These are phyloP conservation scores for Nibea albiflora DNA, from an alignment of 2,113 vertebrate species.

Conservation along the genomic window DNA sequence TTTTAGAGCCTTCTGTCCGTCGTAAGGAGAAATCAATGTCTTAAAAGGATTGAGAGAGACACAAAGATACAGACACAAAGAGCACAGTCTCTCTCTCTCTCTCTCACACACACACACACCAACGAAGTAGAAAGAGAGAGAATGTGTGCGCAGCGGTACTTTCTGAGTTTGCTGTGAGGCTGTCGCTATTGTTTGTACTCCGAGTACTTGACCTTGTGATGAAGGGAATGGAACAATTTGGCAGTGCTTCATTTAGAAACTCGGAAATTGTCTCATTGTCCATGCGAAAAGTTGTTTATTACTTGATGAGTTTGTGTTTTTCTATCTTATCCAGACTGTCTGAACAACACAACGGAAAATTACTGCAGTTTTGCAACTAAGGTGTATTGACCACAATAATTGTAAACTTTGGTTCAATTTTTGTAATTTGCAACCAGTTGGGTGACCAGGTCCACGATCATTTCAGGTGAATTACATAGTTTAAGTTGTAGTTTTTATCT, in stretches of 20 bases:
- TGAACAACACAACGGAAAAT: slow-evolving; percentile 6
- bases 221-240: slow-evolving; percentile 64
- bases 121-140: slow-evolving; percentile 54
- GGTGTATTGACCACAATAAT: not conserved
- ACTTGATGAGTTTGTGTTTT: slow-evolving; percentile 29
- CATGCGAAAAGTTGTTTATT: slow-evolving; percentile 37
- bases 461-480: not conserved
- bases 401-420: not conserved
- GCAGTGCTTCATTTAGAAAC: slow-evolving; percentile 47
- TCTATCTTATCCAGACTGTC: slow-evolving; percentile 18
- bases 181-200: slow-evolving; percentile 66
- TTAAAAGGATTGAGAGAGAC: slow-evolving; percentile 57
- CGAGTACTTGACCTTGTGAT: slow-evolving; percentile 76
- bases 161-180: slow-evolving; percentile 68
- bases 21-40: slow-evolving; percentile 79
- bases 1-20: slow-evolving; percentile 69
- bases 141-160: slow-evolving; percentile 48
- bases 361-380: not conserved
- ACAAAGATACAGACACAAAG: slow-evolving; percentile 71
- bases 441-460: not conserved
- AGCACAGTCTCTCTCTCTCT: slow-evolving; percentile 40
- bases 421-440: not conserved
- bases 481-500: not conserved
- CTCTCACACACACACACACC: slow-evolving; percentile 25
- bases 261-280: slow-evolving; percentile 51